Evolutionary conservation across 1,140 invertebrate species (phyloP).

Genomic region (Atta texana): DNA sequence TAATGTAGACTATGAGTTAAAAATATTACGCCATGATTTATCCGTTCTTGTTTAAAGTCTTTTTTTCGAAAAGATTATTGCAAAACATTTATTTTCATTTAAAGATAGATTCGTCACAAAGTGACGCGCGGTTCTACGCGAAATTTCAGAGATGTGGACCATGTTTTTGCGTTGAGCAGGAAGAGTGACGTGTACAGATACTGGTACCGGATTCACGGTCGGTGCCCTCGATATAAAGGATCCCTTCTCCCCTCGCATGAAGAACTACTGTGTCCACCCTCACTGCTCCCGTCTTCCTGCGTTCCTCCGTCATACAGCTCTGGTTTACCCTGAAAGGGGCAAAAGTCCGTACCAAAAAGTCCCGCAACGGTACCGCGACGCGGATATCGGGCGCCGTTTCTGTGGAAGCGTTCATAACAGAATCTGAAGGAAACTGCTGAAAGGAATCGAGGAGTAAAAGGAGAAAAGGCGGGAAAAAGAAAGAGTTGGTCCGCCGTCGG

Average conservation of each 20-base stretch:
- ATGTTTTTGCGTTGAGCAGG: constrained; percentile 71
- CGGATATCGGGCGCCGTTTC: constrained; percentile 68
- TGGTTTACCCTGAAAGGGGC: constrained; percentile 58
- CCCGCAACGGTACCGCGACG: constrained; percentile 31
- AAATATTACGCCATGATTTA: neutral
- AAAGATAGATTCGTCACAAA: constrained; percentile 37
- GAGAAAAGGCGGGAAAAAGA: constrained; percentile 51
- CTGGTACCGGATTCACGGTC: constrained; percentile 80
- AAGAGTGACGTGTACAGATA: constrained; percentile 70
- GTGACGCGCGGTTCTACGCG: constrained; percentile 11
- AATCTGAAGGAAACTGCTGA: constrained; percentile 61
- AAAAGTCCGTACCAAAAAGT: constrained; percentile 54
- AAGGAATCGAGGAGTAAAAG: constrained; percentile 22
- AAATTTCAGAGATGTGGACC: constrained; percentile 57
- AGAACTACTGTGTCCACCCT: constrained; percentile 53
- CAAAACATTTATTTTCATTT: neutral
- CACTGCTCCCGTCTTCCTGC: constrained; percentile 45
- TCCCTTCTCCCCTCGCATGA: constrained; percentile 24
- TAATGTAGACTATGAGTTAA: neutral
- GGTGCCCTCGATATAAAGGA: constrained; percentile 77
- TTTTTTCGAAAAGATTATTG: neutral
- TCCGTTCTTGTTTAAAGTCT: neutral
- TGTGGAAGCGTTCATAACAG: constrained; percentile 62
- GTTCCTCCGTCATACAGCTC: constrained; percentile 41
- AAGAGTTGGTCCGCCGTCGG: constrained; percentile 20